phyloP scores from a whole-genome alignment of 2,888 invertebrate genomes.

The Tetheella fluctuosa region DNA sequence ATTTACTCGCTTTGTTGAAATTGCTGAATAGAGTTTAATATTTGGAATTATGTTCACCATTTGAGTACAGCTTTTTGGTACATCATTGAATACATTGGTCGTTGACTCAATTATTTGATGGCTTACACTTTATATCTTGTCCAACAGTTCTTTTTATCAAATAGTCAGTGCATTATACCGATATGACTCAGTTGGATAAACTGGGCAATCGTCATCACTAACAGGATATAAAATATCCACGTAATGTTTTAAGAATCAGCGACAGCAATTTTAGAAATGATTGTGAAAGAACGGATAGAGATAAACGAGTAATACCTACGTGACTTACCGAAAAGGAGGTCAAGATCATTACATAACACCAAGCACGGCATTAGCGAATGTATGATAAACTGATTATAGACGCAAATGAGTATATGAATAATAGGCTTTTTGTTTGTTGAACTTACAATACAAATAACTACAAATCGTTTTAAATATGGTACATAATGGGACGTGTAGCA shows the following conservation, averaged over 20 bases:
- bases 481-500: too few species aligned
- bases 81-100: not conserved
- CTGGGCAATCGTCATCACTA: not conserved
- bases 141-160: not conserved
- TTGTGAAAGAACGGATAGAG: not conserved
- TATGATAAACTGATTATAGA: not conserved
- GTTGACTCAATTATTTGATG: not conserved
- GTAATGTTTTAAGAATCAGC: too few species aligned
- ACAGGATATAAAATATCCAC: not conserved
- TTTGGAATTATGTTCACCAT: not conserved
- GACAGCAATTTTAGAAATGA: not conserved
- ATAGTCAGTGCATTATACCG: not conserved
- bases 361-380: not conserved
- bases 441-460: too few species aligned
- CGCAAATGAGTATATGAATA: too few species aligned
- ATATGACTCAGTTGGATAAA: not conserved
- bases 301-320: too few species aligned
- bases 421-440: too few species aligned
- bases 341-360: not conserved
- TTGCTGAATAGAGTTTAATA: not conserved
- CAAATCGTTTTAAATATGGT: too few species aligned
- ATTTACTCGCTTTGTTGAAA: not conserved
- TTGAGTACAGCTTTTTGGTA: not conserved
- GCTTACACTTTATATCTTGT: not conserved
- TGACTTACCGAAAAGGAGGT: not conserved